Evolutionary conservation across 2,113 vertebrate genomes (phyloP).

Genomic region (Mungos mungo): DNA sequence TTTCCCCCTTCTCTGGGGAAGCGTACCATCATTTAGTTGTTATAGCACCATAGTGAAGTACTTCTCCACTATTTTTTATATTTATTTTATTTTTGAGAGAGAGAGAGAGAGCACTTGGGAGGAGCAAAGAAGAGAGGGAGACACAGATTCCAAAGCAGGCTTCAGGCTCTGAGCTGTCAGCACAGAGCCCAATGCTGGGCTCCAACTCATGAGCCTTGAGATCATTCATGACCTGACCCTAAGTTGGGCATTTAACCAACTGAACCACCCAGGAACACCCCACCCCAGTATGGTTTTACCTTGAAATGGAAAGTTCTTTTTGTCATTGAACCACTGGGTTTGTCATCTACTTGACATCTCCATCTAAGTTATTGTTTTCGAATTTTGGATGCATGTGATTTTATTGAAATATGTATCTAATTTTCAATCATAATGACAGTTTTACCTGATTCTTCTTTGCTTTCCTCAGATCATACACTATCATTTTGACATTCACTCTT

Average conservation of each 20-base stretch:
- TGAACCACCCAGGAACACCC: too few relatives aligned
- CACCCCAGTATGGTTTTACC: not conserved
- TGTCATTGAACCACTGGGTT: not conserved
- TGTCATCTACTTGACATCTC: not conserved
- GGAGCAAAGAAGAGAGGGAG: too few relatives aligned
- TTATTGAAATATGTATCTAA: not conserved
- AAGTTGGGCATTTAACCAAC: too few relatives aligned
- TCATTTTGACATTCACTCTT: not conserved
- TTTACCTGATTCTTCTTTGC: not conserved
- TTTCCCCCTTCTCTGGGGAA: not conserved
- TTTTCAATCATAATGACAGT: not conserved
- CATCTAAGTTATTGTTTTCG: not conserved
- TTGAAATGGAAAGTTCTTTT: not conserved
- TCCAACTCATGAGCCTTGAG: too few relatives aligned
- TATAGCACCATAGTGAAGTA: not conserved
- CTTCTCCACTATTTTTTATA: not conserved
- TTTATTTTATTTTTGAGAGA: too few relatives aligned
- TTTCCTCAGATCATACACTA: not conserved
- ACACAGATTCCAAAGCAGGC: too few relatives aligned
- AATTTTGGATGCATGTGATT: not conserved
- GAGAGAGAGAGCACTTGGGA: too few relatives aligned
- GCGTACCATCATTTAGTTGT: not conserved
- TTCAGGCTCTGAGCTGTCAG: too few relatives aligned
- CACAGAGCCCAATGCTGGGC: too few relatives aligned
- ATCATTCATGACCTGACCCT: too few relatives aligned